phyloP scores from a whole-genome alignment of 1,140 invertebrate genomes.

The Drosophila arizonae region DNA sequence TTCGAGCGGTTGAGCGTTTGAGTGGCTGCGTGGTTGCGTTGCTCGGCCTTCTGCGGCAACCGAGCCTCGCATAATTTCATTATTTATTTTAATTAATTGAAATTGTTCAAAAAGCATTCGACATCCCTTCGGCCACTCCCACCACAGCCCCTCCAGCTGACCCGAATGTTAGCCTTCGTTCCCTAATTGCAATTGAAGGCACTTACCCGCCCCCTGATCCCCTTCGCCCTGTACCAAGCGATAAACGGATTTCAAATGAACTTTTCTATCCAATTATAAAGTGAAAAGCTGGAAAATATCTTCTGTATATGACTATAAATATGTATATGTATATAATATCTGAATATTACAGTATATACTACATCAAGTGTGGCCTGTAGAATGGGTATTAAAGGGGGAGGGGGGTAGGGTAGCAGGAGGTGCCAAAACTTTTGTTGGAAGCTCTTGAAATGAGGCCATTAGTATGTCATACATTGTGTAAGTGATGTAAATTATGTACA shows the following conservation, averaged over 20 bases:
- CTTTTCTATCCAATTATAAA: neutral
- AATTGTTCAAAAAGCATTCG: conserved; percentile 56
- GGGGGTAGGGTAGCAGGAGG: too few relatives aligned
- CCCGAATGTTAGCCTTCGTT: conserved; percentile 43
- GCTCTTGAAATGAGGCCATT: too few relatives aligned
- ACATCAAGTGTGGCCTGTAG: too few relatives aligned
- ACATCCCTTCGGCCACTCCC: neutral
- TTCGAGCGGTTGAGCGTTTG: neutral
- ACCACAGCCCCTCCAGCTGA: conserved; percentile 14
- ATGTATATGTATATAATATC: too few relatives aligned
- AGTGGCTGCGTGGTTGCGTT: neutral
- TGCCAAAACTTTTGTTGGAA: too few relatives aligned
- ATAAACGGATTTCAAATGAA: neutral
- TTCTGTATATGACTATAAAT: too few relatives aligned
- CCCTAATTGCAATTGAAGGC: conserved; percentile 54
- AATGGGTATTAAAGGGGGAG: too few relatives aligned
- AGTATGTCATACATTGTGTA: too few relatives aligned
- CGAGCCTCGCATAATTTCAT: conserved; percentile 57
- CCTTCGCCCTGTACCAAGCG: neutral
- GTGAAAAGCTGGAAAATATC: too few relatives aligned
- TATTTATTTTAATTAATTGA: conserved; percentile 78
- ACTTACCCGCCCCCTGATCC: neutral
- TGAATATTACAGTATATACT: too few relatives aligned
- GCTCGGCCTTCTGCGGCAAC: conserved; percentile 13
- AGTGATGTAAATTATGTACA: too few relatives aligned